Conservation (phyloP, 2,888 invertebrate species). For the Galerucella pusilla region DNA sequence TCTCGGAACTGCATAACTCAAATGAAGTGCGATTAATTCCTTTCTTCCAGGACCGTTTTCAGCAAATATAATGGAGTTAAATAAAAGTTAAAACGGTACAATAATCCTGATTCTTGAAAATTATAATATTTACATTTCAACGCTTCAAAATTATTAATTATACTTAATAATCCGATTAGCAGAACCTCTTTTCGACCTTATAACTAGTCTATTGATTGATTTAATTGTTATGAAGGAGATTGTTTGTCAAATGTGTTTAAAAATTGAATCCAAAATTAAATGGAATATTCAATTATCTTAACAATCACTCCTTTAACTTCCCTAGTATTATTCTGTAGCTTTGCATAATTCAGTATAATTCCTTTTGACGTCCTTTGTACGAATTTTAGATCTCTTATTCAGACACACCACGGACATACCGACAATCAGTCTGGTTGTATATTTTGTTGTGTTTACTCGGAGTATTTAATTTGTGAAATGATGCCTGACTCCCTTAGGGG, state of each 20-base stretch:
- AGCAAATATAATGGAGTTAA: not conserved
- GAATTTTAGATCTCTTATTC: constrained; percentile 39
- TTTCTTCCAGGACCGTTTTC: not conserved
- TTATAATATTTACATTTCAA: too few species aligned
- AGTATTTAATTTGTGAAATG: constrained; percentile 53
- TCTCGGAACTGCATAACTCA: constrained; percentile 12
- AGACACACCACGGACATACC: constrained; percentile 16
- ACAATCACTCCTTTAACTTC: not conserved
- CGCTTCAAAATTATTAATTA: too few species aligned
- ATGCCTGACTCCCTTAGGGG: constrained; percentile 48
- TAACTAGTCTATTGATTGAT: not conserved
- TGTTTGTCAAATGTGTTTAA: too few species aligned
- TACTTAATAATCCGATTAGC: not conserved
- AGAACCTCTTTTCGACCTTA: not conserved
- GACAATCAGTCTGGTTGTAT: constrained; percentile 38
- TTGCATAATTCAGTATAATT: constrained; percentile 38
- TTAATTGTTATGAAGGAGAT: not conserved
- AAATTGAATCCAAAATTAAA: not conserved
- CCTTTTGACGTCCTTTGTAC: constrained; percentile 36
- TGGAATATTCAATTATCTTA: not conserved
- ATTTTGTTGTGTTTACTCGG: constrained; percentile 48
- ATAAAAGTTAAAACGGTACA: too few species aligned
- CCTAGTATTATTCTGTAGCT: not conserved
- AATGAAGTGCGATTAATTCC: not conserved
- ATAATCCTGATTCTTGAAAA: too few species aligned